Evolutionary conservation across 2,113 vertebrate genomes (phyloP), one percentile per base, ranked within the genome.

Genomic region (Gallinago media): DNA sequence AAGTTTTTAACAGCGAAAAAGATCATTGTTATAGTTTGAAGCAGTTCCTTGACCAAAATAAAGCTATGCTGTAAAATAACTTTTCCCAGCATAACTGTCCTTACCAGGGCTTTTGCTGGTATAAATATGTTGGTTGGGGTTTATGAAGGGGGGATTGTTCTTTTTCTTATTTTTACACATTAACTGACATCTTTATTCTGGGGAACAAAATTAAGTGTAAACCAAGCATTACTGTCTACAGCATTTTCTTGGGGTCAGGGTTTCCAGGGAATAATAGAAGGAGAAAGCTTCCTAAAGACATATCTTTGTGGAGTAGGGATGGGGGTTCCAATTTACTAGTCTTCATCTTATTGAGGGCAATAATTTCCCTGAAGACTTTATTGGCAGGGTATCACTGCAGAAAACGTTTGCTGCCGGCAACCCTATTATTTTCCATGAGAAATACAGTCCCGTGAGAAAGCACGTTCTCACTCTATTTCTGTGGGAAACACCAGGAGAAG

Each of bases 401-500:
- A 94, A 95, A 97, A 96, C 6, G 71, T 94, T 95, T 81, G 42
- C 95, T 96, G 92, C 93, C 76, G 92, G 87, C 92, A 55, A 89
- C 38, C 93, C 92, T 85, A 95, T 95, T 96, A 95, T 94, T 89
- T 89, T 93, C 96, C 94, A 96, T 92, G 97, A 97, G 96, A 98
- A 96, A 89, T 58, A 46, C 52, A 81, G 97, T 97, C 97, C 97
- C 96, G 85, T 98, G 98, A 98, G 98, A 98, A 98, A 98, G 97
- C 95, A 96, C 85, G 78, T 97, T 95, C 93, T 34, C 96, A 77
- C 86, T 96, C 85, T 91, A 91, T 75, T 55, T 90, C 96, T 97
- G 97, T 98, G 98, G 98, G 98, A 98, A 98, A 98, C 92, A 88
- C 95, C 92, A 93, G 79, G 66, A 96, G 94, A 94, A 96, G 85